Base-by-base conservation (phyloP, 1,140 invertebrate species). In the Calliphora vicina region DNA sequence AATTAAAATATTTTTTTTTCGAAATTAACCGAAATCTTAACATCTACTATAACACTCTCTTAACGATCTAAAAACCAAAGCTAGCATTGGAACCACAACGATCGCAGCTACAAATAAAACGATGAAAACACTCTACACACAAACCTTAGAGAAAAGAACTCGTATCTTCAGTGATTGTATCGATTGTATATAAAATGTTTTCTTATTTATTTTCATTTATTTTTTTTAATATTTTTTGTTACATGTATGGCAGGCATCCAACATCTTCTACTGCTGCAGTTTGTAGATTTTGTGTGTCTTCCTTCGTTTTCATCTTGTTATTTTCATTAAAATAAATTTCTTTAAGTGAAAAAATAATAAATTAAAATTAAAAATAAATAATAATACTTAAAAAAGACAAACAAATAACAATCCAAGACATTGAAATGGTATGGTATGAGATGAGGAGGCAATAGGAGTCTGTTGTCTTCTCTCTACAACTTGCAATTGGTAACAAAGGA, bases 261-360 rank as follows among this genome's bases (percentile, higher is more conserved):
- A 67, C 61, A 23, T 67, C 20, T 67, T 67, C 61, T 67, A 4
- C 45, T 67, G 12, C 61, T 6, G 20, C n/a, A 10, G 61, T 23
- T 57, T 15, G 50, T 6, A 35, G 35, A 35, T n/a, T 57, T n/a
- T 57, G 17, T 17, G 50, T 57, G 15, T 57, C 50, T 57, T 17
- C n/a, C 15, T 6, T 15, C 15, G 0, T 35, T 35, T 74, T 17
- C 35, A 35, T 35, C 26, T 35, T 73, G 0, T 25, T 29, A 35
- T 74, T 74, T 29, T 27, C 73, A 74, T 29, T 74, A 74, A 74
- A 74, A 74, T 74, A 74, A 74, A 74, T 74, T 74, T 74, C 73
- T 74, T 74, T 29, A 74, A 42, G 35, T 35, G 35, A 35, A 42
- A 74, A 74, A 74, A 74, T 42, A 74, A 35, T 35, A 35, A 29